phyloP scores from a whole-genome alignment of 2,797 vertebrate species.

The Manis javanica region DNA sequence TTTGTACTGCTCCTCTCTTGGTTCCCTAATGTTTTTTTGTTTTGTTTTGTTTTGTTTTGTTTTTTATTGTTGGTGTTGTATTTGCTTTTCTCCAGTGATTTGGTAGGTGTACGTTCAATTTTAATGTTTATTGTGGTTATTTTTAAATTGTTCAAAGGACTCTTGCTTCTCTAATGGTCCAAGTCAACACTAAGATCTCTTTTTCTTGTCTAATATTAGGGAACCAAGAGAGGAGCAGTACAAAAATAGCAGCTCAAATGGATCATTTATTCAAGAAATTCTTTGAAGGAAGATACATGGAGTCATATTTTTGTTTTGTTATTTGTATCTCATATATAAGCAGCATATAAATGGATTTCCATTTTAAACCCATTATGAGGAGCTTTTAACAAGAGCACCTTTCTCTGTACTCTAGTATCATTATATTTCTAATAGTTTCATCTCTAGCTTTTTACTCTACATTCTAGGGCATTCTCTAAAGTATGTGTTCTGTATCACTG shows the following conservation, averaged over 20 bases:
- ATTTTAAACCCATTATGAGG: no score
- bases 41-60: background rate
- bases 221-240: no score
- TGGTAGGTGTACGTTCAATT: background rate
- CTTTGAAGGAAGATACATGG: background rate
- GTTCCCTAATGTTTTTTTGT: background rate
- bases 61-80: background rate
- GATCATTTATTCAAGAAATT: conserved; percentile 2
- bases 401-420: background rate
- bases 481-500: conserved; percentile 37
- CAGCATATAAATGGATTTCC: no score
- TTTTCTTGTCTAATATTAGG: background rate
- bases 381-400: background rate
- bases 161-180: background rate
- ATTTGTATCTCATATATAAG: no score
- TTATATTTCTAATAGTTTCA: conserved; percentile 33
- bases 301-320: background rate
- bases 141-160: conserved; percentile 36
- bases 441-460: background rate
- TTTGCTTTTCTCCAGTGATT: conserved; percentile 4
- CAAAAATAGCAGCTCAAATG: background rate
- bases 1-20: background rate
- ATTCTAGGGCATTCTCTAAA: background rate
- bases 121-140: conserved; percentile 6
- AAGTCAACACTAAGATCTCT: background rate